phyloP scores from a whole-genome alignment of 2,113 vertebrate genomes.

The Miniopterus natalensis region DNA sequence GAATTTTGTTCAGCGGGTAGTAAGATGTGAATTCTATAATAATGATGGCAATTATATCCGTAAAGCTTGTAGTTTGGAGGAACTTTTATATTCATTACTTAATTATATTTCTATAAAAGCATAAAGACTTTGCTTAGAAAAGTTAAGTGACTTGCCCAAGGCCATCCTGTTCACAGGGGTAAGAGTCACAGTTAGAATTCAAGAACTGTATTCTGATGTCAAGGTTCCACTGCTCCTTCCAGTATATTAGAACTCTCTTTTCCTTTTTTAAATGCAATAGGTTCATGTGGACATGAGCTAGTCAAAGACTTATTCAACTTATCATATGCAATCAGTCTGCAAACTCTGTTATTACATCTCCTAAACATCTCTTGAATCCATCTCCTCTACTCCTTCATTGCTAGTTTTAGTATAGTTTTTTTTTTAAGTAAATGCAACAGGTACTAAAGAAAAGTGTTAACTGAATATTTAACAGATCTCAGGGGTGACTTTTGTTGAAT shows the following conservation, averaged over 20 bases:
- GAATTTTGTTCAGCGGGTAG: not conserved
- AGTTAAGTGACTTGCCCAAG: not conserved
- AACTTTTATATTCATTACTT: not conserved
- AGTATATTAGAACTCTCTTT: not conserved
- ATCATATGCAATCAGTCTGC: not conserved
- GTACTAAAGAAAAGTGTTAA: constrained; percentile 14
- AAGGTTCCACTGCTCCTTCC: not conserved
- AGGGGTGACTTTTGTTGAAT: constrained; percentile 20
- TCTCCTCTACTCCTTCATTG: not conserved
- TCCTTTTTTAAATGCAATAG: not conserved
- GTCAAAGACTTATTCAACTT: not conserved
- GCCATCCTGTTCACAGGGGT: not conserved
- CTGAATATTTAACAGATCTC: not conserved
- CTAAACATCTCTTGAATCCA: not conserved
- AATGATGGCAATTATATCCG: constrained; percentile 35
- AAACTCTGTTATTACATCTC: not conserved
- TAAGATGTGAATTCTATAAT: not conserved
- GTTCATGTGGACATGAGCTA: not conserved
- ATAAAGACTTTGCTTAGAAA: not conserved
- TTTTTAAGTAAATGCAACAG: not conserved
- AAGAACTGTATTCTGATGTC: not conserved
- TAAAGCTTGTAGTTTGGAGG: not conserved
- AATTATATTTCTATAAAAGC: constrained; percentile 39
- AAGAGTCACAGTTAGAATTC: not conserved
- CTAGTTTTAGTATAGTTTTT: not conserved